Conservation (phyloP, 2,797 vertebrate species). For the Acropternis orthonyx region DNA sequence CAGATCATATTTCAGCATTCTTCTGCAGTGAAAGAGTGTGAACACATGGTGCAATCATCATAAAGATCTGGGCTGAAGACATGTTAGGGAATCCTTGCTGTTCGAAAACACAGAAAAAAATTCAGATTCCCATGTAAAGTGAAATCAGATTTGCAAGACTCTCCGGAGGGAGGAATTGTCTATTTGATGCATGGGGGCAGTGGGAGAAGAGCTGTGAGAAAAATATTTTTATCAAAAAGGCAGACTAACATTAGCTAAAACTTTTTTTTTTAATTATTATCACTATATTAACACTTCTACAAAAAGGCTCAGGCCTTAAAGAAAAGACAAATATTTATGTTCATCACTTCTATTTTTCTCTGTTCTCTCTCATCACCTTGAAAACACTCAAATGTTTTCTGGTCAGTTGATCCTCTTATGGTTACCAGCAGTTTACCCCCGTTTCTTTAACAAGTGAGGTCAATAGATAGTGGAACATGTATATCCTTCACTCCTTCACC, state of each 20-base stretch:
- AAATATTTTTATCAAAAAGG: neutral
- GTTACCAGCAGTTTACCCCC: neutral
- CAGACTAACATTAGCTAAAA: neutral
- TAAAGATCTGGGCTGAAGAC: neutral
- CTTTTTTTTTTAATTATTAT: neutral
- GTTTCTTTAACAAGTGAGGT: neutral
- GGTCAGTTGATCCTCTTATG: neutral
- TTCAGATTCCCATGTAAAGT: neutral
- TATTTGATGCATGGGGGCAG: neutral
- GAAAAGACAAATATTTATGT: neutral
- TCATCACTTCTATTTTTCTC: neutral
- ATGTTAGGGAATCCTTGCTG: neutral
- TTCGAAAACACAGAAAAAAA: neutral
- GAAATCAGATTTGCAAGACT: neutral
- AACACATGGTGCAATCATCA: fast-evolving
- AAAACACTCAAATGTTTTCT: neutral
- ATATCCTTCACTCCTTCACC: neutral
- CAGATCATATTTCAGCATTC: neutral
- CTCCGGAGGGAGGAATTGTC: neutral
- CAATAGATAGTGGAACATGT: neutral
- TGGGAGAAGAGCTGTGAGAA: neutral
- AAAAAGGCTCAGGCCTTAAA: neutral
- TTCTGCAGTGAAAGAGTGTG: fast-evolving
- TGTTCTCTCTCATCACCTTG: neutral
- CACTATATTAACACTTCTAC: neutral